Conservation (phyloP, 2,888 invertebrate species). For the Ypsolopha sequella region DNA sequence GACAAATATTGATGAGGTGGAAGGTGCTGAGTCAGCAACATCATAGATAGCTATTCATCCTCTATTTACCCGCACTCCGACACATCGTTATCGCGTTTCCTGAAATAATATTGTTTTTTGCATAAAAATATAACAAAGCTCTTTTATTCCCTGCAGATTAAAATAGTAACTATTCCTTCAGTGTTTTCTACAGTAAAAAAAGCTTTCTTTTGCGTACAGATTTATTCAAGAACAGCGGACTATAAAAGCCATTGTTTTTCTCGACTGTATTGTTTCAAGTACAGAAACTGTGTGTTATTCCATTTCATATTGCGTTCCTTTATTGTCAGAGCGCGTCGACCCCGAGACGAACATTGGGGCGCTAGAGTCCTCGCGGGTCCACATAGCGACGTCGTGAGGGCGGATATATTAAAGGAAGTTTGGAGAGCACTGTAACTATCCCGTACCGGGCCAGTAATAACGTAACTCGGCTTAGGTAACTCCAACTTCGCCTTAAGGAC, state of each 20-base stretch:
- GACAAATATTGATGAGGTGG: too few species aligned
- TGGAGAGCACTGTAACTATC: background rate
- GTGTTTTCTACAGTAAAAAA: conserved; percentile 1
- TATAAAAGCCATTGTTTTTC: conserved; percentile 14
- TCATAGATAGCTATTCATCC: too few species aligned
- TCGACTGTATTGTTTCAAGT: conserved; percentile 12
- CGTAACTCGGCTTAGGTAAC: conserved; percentile 8
- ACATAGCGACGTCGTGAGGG: background rate
- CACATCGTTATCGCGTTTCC: too few species aligned
- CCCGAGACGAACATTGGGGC: conserved; percentile 32
- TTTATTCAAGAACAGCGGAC: conserved; percentile 7
- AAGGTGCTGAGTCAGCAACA: too few species aligned
- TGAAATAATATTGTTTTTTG: background rate
- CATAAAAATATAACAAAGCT: background rate
- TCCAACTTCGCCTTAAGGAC: conserved; percentile 20
- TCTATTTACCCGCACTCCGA: too few species aligned
- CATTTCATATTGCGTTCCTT: conserved; percentile 35
- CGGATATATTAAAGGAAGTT: conserved; percentile 4
- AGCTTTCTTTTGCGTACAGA: background rate
- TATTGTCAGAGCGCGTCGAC: conserved; percentile 31
- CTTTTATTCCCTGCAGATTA: background rate
- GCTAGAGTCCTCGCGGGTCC: background rate
- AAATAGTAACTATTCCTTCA: background rate
- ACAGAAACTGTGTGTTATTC: conserved; percentile 33
- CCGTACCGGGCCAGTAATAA: conserved; percentile 4